Percentiles rank a stretch among this genome's conserved stretches.
Evolutionary conservation across 2,113 vertebrate genomes (phyloP).

Genomic region (Clarias gariepinus): DNA sequence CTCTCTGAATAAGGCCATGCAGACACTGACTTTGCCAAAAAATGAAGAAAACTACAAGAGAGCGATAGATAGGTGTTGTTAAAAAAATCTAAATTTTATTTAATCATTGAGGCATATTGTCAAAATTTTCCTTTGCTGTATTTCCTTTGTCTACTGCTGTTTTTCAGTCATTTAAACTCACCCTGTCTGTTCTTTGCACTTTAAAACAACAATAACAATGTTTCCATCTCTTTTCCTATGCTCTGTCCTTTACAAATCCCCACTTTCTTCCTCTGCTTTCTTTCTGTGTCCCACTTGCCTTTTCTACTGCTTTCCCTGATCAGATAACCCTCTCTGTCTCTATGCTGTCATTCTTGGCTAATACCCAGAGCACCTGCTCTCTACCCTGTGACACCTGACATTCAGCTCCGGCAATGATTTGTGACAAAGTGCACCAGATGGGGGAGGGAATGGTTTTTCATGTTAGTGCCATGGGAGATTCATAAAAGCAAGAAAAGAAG

Average conservation of each 20-base stretch:
- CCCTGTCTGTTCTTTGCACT: neutral
- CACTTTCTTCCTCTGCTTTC: neutral
- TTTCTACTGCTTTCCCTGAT: neutral
- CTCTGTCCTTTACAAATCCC: neutral
- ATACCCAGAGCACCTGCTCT: neutral
- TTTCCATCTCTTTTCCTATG: conserved; percentile 1
- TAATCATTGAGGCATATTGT: neutral
- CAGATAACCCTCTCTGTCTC: neutral
- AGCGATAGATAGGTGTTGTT: neutral
- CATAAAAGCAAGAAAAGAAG: neutral
- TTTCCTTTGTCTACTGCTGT: too few species aligned
- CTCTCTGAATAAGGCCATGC: neutral
- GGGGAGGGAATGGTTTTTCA: conserved; percentile 5
- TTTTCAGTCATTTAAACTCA: neutral
- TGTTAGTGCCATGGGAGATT: neutral
- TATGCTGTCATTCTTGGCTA: conserved; percentile 10
- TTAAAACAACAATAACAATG: neutral
- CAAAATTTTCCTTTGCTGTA: too few species aligned
- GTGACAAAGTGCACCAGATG: conserved; percentile 1
- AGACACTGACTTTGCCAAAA: conserved; percentile 6
- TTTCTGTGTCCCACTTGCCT: neutral
- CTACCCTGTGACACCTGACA: conserved; percentile 33
- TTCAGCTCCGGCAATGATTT: conserved; percentile 21
- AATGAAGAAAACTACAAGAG: neutral
- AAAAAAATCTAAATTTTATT: neutral